A percentile compares a stretch with the other conserved stretches of the same genome.
Conservation (phyloP, 1,140 invertebrate genomes). For the Penaeus vannamei region DNA sequence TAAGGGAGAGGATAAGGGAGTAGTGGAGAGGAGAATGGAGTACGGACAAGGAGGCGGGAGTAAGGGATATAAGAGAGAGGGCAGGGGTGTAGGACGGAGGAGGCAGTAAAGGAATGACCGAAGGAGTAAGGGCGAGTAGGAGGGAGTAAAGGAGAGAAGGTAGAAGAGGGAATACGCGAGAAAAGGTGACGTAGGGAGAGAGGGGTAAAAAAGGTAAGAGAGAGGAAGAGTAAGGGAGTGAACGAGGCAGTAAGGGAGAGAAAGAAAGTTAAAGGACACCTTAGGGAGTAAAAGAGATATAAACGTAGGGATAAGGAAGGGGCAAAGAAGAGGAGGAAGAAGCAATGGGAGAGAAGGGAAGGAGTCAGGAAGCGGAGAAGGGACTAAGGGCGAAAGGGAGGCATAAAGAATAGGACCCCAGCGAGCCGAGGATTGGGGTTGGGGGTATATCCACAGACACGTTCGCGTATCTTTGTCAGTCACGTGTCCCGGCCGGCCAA, state of each 20-base stretch:
- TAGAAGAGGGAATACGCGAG: not conserved
- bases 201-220: not conserved
- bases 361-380: not conserved
- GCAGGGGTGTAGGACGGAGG: not conserved
- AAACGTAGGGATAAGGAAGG: not conserved
- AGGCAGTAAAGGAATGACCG: not conserved
- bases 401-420: not conserved
- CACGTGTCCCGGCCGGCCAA: not conserved
- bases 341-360: not conserved
- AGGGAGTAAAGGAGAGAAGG: not conserved
- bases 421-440: too few species aligned
- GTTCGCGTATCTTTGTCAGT: not conserved
- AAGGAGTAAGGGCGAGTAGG: not conserved
- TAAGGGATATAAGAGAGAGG: not conserved
- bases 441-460: slow-evolving; percentile 16
- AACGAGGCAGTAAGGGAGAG: not conserved
- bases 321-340: not conserved
- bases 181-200: not conserved
- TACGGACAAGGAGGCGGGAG: too few species aligned
- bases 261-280: not conserved
- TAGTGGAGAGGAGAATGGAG: not conserved
- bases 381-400: not conserved
- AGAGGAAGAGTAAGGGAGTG: not conserved
- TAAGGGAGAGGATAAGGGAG: not conserved
- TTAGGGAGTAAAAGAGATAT: not conserved